Evolutionary conservation across 2,113 vertebrate species (phyloP).

Genomic region (Polypterus senegalus): DNA sequence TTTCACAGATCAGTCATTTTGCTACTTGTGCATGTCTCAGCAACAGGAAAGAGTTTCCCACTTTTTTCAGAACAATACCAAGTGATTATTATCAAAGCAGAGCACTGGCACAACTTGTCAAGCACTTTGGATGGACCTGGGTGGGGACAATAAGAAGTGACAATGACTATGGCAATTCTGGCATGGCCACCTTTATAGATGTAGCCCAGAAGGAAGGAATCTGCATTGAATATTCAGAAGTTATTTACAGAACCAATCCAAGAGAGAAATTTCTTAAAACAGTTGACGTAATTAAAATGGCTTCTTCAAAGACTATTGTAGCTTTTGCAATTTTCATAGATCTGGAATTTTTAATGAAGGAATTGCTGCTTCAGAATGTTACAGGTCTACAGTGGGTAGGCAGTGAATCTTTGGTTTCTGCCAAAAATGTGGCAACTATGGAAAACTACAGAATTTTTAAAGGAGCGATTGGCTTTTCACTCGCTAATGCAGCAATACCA

Average conservation of each 20-base stretch:
- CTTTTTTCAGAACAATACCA: constrained; percentile 16
- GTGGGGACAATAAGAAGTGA: constrained; percentile 10
- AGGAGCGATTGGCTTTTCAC: constrained; percentile 13
- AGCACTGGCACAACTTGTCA: constrained; percentile 11
- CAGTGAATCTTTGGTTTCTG: constrained; percentile 14
- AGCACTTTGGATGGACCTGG: constrained; percentile 17
- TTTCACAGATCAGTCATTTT: constrained; percentile 9
- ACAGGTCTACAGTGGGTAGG: constrained; percentile 15
- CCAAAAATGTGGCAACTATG: neutral
- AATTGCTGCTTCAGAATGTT: constrained; percentile 14
- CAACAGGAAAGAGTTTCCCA: constrained; percentile 12
- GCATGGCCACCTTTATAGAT: constrained; percentile 10
- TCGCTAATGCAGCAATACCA: constrained; percentile 2
- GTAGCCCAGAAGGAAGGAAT: neutral
- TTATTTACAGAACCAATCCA: constrained; percentile 4
- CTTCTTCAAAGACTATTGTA: constrained; percentile 7
- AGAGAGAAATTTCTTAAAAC: constrained; percentile 8
- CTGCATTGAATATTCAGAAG: constrained; percentile 10
- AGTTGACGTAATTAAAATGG: constrained; percentile 1
- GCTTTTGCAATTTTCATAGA: constrained; percentile 6
- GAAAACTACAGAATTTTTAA: constrained; percentile 3
- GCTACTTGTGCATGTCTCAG: constrained; percentile 8
- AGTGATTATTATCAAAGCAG: constrained; percentile 11
- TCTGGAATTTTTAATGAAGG: constrained; percentile 3
- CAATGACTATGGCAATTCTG: constrained; percentile 7